A percentile compares a stretch with the other conserved stretches of the same genome.
phyloP scores from a whole-genome alignment of 2,797 vertebrate genomes.

The Propithecus perrieri region DNA sequence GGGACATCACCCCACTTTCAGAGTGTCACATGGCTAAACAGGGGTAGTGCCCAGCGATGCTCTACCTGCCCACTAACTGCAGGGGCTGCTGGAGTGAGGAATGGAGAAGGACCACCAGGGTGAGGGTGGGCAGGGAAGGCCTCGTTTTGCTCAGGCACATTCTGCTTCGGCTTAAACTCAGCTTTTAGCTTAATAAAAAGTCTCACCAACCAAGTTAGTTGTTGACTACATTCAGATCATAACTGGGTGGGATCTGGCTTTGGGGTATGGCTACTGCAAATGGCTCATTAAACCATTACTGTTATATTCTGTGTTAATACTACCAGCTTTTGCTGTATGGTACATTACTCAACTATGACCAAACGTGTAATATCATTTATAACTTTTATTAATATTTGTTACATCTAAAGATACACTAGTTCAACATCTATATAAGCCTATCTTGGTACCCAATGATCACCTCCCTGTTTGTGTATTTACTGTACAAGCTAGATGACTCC shows the following conservation, averaged over 20 bases:
- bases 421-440: neutral
- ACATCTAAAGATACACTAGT: neutral
- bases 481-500: neutral
- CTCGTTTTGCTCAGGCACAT: neutral
- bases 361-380: neutral
- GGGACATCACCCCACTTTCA: neutral
- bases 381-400: neutral
- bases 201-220: too few species aligned
- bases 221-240: neutral
- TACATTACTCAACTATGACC: neutral
- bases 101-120: neutral
- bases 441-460: neutral
- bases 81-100: neutral
- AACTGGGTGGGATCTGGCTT: neutral
- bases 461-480: neutral
- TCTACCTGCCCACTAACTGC: too few species aligned
- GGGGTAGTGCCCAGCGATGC: neutral
- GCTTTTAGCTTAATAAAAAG: neutral
- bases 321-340: neutral
- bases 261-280: neutral
- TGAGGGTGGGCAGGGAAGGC: neutral
- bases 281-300: neutral
- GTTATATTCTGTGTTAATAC: neutral
- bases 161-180: neutral
- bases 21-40: rapidly evolving